Conservation (phyloP, 2,797 vertebrate species). For the Manis javanica region DNA sequence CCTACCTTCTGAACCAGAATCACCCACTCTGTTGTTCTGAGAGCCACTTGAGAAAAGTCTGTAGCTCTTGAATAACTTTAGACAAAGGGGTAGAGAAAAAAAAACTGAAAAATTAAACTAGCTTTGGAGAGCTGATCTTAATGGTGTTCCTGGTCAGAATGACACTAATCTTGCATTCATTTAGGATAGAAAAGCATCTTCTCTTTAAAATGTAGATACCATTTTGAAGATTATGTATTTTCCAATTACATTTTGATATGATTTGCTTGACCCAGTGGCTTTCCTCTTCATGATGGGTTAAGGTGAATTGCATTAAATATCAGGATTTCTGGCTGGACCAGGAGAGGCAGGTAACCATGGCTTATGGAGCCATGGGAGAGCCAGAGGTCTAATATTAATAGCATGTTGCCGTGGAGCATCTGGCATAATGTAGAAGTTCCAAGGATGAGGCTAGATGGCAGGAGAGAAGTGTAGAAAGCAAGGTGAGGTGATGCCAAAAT, state of each 20-base stretch:
- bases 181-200: conserved; percentile 7
- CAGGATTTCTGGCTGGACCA: background rate
- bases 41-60: background rate
- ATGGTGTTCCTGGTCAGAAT: background rate
- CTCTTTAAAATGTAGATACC: background rate
- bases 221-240: background rate
- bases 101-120: conserved; percentile 13
- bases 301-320: background rate
- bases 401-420: background rate
- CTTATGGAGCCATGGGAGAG: too few species aligned
- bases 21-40: background rate
- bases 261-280: background rate
- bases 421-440: background rate
- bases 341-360: background rate
- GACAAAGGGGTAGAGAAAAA: background rate
- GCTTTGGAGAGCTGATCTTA: background rate
- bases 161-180: conserved; percentile 17
- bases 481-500: background rate
- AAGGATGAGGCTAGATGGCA: background rate
- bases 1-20: background rate
- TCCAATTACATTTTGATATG: background rate
- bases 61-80: background rate
- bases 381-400: background rate
- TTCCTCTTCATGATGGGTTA: background rate
- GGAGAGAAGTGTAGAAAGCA: background rate